These are phyloP conservation scores for Sinocyclocheilus anshuiensis DNA, from an alignment of 2,113 vertebrate species.

Conservation along the genomic window DNA sequence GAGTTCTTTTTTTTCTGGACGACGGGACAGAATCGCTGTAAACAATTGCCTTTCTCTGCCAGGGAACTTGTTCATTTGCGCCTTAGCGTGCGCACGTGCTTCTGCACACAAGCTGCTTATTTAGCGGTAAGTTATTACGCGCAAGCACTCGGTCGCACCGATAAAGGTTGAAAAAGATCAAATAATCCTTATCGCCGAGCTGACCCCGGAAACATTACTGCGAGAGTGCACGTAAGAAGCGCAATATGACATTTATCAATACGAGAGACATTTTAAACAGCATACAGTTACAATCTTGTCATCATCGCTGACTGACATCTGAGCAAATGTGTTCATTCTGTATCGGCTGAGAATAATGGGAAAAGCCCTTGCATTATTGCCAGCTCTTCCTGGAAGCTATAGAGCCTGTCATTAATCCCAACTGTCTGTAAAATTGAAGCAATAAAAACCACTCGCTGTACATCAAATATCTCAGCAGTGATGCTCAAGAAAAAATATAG, in stretches of 20 bases:
- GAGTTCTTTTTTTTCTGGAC: constrained; percentile 56
- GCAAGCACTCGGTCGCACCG: constrained; percentile 33
- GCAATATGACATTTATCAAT: constrained; percentile 71
- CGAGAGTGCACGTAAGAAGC: constrained; percentile 64
- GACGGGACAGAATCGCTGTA: constrained; percentile 57
- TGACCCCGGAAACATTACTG: constrained; percentile 58
- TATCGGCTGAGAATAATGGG: constrained; percentile 69
- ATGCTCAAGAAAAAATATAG: constrained; percentile 74
- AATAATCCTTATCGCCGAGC: constrained; percentile 53
- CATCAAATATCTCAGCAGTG: constrained; percentile 70
- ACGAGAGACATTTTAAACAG: constrained; percentile 69
- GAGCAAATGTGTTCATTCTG: constrained; percentile 71
- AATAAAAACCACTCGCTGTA: constrained; percentile 77
- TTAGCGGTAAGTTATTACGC: constrained; percentile 55
- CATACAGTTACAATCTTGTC: constrained; percentile 68
- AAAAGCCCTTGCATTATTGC: constrained; percentile 73
- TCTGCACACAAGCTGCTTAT: constrained; percentile 51
- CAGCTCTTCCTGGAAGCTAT: constrained; percentile 72
- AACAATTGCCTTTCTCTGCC: constrained; percentile 63
- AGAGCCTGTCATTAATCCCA: constrained; percentile 78
- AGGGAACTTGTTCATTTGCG: constrained; percentile 53
- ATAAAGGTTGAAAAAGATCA: constrained; percentile 57
- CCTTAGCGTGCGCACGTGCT: constrained; percentile 47
- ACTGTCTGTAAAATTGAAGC: constrained; percentile 81
- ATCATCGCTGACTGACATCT: constrained; percentile 67